These are phyloP conservation scores for Mesocricetus auratus DNA, from an alignment of 2,113 vertebrate genomes.

Conservation along the genomic window DNA sequence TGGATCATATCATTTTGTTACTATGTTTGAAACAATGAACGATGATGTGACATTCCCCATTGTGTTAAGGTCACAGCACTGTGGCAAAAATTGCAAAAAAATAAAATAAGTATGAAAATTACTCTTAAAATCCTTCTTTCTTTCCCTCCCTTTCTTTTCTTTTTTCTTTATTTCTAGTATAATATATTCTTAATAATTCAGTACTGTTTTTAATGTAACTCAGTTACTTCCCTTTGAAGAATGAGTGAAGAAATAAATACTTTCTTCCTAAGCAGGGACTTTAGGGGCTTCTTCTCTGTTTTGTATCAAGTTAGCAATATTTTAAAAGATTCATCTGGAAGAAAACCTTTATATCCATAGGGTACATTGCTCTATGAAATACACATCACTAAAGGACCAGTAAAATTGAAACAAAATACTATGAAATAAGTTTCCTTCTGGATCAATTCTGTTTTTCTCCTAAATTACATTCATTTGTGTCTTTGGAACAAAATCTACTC, in stretches of 20 bases:
- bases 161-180: slow-evolving; percentile 13
- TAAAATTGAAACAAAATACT: slow-evolving; percentile 20
- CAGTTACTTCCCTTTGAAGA: slow-evolving; percentile 10
- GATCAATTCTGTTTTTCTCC: slow-evolving; percentile 27
- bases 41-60: neutral
- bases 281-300: neutral
- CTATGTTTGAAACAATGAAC: neutral
- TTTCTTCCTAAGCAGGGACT: neutral
- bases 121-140: neutral
- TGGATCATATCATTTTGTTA: neutral
- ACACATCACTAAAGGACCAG: neutral
- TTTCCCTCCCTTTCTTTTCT: neutral
- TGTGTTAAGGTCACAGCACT: neutral
- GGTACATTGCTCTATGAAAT: neutral
- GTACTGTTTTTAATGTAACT: neutral
- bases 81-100: neutral
- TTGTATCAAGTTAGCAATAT: neutral
- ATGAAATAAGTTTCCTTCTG: slow-evolving; percentile 39
- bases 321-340: slow-evolving; percentile 35
- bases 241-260: neutral
- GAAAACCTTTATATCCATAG: neutral
- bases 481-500: slow-evolving; percentile 35
- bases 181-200: neutral
- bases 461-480: slow-evolving; percentile 6
- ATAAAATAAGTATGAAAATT: neutral